These are phyloP conservation scores for Apantesis nais DNA, from an alignment of 2,888 invertebrate species.

Conservation along the genomic window DNA sequence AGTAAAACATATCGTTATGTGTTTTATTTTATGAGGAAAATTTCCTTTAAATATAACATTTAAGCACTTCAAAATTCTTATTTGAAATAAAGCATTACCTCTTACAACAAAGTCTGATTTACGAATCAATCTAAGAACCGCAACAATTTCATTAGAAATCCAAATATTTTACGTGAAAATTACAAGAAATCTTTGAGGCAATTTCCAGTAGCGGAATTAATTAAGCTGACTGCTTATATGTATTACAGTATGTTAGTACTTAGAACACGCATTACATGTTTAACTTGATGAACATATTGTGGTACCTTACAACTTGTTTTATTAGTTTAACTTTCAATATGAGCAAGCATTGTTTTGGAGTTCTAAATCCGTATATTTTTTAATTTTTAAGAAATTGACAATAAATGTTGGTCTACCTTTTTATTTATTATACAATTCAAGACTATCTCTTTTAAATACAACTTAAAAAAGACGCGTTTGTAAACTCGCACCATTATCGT, in stretches of 20 bases:
- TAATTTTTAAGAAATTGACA: not conserved
- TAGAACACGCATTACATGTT: not conserved
- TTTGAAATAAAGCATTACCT: not conserved
- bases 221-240: conserved; percentile 23
- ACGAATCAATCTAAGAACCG: conserved; percentile 15
- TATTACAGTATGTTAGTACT: conserved; percentile 4
- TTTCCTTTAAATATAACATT: not conserved
- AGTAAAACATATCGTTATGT: too few species aligned
- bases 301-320: too few species aligned
- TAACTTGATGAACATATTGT: not conserved
- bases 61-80: not conserved
- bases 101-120: not conserved
- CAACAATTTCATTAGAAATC: conserved; percentile 28
- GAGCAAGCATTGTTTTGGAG: not conserved
- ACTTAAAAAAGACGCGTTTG: too few species aligned
- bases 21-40: not conserved
- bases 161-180: conserved; percentile 38
- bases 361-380: not conserved
- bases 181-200: conserved; percentile 44
- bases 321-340: not conserved
- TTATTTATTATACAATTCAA: too few species aligned
- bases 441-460: too few species aligned
- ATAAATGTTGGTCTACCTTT: too few species aligned
- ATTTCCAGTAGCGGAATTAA: conserved; percentile 40
- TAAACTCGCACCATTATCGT: too few species aligned